A percentile compares a stretch with the other conserved stretches of the same genome.
phyloP scores from a whole-genome alignment of 2,113 vertebrate species.

The Myotis davidii region DNA sequence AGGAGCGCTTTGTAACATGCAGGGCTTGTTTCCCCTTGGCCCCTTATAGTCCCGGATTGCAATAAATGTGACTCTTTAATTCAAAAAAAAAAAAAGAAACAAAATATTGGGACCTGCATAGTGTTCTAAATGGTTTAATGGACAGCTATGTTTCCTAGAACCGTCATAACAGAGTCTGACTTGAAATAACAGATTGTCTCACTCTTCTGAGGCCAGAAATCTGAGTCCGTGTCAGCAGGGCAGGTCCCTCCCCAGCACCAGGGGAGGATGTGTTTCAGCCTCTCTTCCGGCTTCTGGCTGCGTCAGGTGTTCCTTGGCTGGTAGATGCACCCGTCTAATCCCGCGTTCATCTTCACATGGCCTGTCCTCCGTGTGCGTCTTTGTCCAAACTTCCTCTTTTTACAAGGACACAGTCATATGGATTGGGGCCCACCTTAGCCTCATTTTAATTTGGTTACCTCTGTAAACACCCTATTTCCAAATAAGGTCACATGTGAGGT shows the following conservation, averaged over 20 bases:
- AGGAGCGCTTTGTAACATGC: no score
- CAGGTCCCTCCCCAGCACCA: not conserved
- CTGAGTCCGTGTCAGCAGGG: not conserved
- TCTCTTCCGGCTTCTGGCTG: not conserved
- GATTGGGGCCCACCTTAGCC: not conserved
- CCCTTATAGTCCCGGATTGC: no score
- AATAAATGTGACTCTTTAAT: no score
- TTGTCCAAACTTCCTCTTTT: not conserved
- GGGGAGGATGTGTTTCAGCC: not conserved
- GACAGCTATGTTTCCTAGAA: not conserved
- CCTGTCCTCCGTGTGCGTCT: not conserved
- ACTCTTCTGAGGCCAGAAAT: not conserved
- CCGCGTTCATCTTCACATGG: not conserved
- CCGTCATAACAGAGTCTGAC: not conserved
- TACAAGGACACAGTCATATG: not conserved
- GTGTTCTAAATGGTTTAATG: not conserved
- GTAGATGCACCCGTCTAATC: not conserved
- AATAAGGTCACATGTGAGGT: constrained; percentile 15
- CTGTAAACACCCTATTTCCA: constrained; percentile 1
- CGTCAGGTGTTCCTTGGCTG: not conserved
- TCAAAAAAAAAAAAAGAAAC: no score
- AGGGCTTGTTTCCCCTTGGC: no score
- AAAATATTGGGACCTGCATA: not conserved
- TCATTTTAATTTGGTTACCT: not conserved
- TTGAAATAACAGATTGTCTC: not conserved